phyloP scores from a whole-genome alignment of 2,113 vertebrate genomes.

The Vulpes vulpes region DNA sequence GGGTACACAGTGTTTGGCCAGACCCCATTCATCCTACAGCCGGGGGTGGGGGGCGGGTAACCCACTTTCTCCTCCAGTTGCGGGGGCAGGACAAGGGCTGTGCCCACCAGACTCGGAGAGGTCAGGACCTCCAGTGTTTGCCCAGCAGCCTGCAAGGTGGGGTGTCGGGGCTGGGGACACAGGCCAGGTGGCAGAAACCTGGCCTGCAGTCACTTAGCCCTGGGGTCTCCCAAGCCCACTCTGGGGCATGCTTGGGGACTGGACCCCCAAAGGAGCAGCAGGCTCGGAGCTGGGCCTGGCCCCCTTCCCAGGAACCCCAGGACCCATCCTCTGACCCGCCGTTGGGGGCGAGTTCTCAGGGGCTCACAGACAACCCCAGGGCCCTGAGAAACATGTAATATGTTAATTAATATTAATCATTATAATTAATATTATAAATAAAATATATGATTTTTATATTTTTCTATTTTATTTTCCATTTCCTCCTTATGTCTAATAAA shows the following conservation, averaged over 20 bases:
- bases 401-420: neutral
- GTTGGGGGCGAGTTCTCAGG: fast-evolving
- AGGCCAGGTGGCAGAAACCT: neutral
- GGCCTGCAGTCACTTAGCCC: neutral
- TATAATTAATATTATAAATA: neutral
- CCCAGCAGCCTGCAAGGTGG: neutral
- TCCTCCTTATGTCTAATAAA: neutral
- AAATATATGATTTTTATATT: neutral
- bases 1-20: no score
- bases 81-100: fast-evolving
- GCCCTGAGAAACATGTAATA: neutral
- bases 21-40: neutral
- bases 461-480: neutral
- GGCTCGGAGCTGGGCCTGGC: neutral
- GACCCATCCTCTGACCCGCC: neutral
- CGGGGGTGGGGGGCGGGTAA: fast-evolving
- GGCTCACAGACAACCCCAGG: neutral
- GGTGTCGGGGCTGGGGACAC: neutral
- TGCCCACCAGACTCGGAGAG: neutral
- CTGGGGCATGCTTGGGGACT: fast-evolving
- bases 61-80: neutral
- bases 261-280: neutral
- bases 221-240: neutral
- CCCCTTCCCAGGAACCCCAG: neutral
- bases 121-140: neutral